Evolutionary conservation across 1,140 invertebrate species (phyloP), one percentile per base, ranked within the genome.

Genomic region (Drosophila novamexicana): DNA sequence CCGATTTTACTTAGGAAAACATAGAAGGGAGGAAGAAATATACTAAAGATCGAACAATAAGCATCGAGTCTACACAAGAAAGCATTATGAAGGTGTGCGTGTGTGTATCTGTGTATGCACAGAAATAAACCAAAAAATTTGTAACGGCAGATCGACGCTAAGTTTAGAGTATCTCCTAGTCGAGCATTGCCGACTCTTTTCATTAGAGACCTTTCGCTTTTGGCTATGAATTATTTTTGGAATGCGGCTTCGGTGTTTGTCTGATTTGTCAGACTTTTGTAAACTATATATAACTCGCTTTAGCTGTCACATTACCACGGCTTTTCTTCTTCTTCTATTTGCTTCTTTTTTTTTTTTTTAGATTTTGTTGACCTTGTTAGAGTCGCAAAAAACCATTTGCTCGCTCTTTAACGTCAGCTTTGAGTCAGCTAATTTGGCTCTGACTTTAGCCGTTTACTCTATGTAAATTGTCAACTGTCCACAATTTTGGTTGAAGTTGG

Each of bases 311-410:
- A 69, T 74, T 69, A 62, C 71, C 71, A 49, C 14, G 44, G 3
- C n/a, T 36, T 34, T 52, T 50, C 10, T 42, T 10, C 29, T 9
- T 12, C 2, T 58, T 9, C 18, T 40, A 45, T 37, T 45, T 53
- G 14, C 39, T 42, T 5, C 50, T 61, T 57, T 57, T 62, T 18
- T 18, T 18, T 14, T 50, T n/a, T 34, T 36, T 74, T 45, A 16
- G 65, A 58, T 65, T 74, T 50, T 74, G 18, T 50, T 62, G 65
- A 74, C 71, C 65, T 74, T 69, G 65, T 69, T 65, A 16, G 45
- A 8, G 53, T 18, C 42, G 12, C 42, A 57, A 32, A 29, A 66
- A 65, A 14, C 40, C 39, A 54, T n/a, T 22, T 18, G 34, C 6
- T n/a, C 12, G 57, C 54, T 66, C 65, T 40, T 40, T 42, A 59